phyloP scores from a whole-genome alignment of 2,888 invertebrate species.

The Pomacea canaliculata region DNA sequence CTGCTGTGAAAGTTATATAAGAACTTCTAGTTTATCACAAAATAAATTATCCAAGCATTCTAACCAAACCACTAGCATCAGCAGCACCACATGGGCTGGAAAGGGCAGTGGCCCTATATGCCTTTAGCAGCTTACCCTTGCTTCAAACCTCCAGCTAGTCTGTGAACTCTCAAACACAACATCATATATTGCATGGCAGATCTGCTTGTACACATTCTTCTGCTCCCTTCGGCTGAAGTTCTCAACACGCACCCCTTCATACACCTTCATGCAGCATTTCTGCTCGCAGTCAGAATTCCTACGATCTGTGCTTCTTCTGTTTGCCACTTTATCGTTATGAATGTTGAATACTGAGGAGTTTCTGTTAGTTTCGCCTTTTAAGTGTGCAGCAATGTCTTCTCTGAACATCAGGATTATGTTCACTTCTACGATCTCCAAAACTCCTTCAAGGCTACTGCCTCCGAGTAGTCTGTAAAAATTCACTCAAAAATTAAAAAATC shows the following conservation, averaged over 20 bases:
- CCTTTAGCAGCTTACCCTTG: neutral
- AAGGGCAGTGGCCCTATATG: neutral
- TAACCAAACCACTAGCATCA: no score
- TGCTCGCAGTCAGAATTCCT: neutral
- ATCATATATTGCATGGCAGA: slow-evolving; percentile 22
- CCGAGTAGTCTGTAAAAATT: slow-evolving; percentile 4
- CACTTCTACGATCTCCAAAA: neutral
- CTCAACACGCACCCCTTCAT: slow-evolving; percentile 13
- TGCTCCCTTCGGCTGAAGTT: slow-evolving; percentile 26
- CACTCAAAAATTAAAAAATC: neutral
- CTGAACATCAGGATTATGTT: slow-evolving; percentile 9
- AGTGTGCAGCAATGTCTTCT: slow-evolving; percentile 1
- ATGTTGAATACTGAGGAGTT: neutral
- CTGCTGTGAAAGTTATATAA: no score
- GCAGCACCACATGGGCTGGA: no score
- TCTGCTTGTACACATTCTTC: slow-evolving; percentile 32
- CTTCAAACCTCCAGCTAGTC: neutral
- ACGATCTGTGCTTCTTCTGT: neutral
- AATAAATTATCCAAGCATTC: no score
- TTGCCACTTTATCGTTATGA: neutral
- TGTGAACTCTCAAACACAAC: neutral
- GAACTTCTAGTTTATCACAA: no score
- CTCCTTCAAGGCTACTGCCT: neutral
- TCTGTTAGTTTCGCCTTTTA: neutral
- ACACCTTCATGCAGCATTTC: neutral